Conservation (phyloP, 2,888 invertebrate genomes). For the Thera obeliscata region DNA sequence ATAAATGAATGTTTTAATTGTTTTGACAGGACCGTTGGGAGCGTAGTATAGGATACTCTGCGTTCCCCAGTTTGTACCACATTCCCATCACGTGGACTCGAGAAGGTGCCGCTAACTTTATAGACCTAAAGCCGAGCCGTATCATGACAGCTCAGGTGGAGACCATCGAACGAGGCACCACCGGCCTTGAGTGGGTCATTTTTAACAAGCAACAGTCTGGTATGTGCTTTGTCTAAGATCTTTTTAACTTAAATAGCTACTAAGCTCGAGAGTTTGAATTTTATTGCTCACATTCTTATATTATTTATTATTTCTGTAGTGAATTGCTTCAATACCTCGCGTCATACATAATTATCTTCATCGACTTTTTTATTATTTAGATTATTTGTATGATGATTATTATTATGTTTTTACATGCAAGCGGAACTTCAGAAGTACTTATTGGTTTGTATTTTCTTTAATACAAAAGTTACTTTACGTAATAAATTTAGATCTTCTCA, state of each 20-base stretch:
- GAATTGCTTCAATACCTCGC: not conserved
- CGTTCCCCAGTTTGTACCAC: slow-evolving; percentile 57
- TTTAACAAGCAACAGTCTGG: slow-evolving; percentile 86
- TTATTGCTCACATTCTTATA: too few relatives aligned
- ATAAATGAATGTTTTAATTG: not conserved
- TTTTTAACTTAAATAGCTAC: too few relatives aligned
- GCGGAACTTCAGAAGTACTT: not conserved
- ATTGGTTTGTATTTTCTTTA: not conserved
- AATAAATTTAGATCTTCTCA: too few relatives aligned
- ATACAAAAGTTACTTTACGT: too few relatives aligned
- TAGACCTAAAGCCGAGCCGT: slow-evolving; percentile 66
- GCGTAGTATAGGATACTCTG: slow-evolving; percentile 56
- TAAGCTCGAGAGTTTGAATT: too few relatives aligned
- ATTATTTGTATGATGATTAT: not conserved
- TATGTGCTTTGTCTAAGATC: slow-evolving; percentile 45
- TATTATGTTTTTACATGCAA: not conserved
- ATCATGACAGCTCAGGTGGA: slow-evolving; percentile 53
- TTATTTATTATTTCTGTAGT: not conserved
- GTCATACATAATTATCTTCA: not conserved
- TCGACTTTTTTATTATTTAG: not conserved
- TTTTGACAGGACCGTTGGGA: slow-evolving; percentile 65
- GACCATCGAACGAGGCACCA: slow-evolving; percentile 57
- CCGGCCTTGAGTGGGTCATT: slow-evolving; percentile 83
- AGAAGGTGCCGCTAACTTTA: slow-evolving; percentile 66
- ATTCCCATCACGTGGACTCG: slow-evolving; percentile 79